Evolutionary conservation across 2,888 invertebrate species (phyloP).

Genomic region (Polydrusus pterygomalis): DNA sequence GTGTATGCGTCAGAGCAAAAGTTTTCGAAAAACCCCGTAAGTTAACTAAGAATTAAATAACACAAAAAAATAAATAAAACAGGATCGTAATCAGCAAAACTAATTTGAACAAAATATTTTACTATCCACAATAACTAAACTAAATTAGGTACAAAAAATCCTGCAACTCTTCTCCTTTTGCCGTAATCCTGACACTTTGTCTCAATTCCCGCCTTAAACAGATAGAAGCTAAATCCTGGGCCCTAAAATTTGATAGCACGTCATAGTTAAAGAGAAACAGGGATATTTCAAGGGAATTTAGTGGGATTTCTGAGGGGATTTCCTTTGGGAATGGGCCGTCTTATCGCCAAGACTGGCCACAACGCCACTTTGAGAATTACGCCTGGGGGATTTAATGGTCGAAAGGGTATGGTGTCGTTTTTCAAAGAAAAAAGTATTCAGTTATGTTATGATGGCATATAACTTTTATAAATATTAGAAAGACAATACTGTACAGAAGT

Average conservation of each 20-base stretch:
- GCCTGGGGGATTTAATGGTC: neutral
- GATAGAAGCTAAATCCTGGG: conserved; percentile 8
- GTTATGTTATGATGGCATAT: neutral
- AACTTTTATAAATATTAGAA: neutral
- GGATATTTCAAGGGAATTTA: conserved; percentile 2
- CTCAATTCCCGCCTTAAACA: conserved; percentile 12
- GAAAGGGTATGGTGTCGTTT: neutral
- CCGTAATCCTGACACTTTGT: conserved; percentile 11
- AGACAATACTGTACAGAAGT: neutral
- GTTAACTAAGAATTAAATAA: too few relatives aligned
- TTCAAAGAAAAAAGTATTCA: neutral
- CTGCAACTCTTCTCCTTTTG: neutral
- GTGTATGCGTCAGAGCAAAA: too few relatives aligned
- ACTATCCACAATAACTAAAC: neutral
- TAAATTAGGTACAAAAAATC: neutral
- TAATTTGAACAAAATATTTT: neutral
- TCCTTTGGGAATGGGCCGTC: conserved; percentile 18
- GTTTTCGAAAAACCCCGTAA: too few relatives aligned
- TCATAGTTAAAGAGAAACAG: conserved; percentile 13
- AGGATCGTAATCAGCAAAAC: too few relatives aligned
- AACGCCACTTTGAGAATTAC: conserved; percentile 12
- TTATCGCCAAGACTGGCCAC: conserved; percentile 23
- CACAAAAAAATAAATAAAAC: too few relatives aligned
- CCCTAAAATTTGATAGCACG: conserved; percentile 14
- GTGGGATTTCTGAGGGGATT: conserved; percentile 8